These are phyloP conservation scores for Batillaria attramentaria DNA, from an alignment of 1,140 invertebrate species.

Conservation along the genomic window DNA sequence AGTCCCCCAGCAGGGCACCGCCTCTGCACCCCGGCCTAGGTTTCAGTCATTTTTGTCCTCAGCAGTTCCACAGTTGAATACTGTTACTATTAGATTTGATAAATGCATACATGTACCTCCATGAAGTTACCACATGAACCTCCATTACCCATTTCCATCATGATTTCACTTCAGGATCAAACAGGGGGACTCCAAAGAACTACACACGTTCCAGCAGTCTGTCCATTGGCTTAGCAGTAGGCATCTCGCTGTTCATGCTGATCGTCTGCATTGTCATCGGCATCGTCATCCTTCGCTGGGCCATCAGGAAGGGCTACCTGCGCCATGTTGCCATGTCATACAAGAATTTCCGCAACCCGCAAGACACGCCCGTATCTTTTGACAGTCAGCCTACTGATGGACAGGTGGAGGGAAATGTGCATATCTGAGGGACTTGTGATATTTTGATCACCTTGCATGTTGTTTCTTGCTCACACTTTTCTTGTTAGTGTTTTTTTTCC, in stretches of 20 bases:
- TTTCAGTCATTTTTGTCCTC: neutral
- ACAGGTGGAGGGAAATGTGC: neutral
- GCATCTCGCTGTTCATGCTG: constrained; percentile 12
- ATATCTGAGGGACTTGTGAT: too few relatives aligned
- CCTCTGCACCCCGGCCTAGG: neutral
- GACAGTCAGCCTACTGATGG: neutral
- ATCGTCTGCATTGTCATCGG: constrained; percentile 12
- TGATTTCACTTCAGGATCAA: neutral
- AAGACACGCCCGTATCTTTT: constrained; percentile 17
- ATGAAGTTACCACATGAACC: neutral
- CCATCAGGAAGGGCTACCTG: constrained; percentile 26
- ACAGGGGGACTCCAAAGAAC: neutral
- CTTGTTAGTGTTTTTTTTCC: too few relatives aligned
- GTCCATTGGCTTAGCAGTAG: constrained; percentile 21
- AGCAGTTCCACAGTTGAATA: neutral
- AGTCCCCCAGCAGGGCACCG: neutral
- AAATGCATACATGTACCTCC: neutral
- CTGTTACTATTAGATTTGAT: neutral
- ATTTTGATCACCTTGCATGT: too few relatives aligned
- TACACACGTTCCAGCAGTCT: neutral
- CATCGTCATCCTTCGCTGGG: constrained; percentile 25
- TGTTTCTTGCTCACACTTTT: too few relatives aligned
- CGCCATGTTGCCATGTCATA: constrained; percentile 24
- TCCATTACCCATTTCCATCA: neutral
- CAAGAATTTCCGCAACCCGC: constrained; percentile 25